phyloP scores from a whole-genome alignment of 2,113 vertebrate species.

The Alouatta palliata region DNA sequence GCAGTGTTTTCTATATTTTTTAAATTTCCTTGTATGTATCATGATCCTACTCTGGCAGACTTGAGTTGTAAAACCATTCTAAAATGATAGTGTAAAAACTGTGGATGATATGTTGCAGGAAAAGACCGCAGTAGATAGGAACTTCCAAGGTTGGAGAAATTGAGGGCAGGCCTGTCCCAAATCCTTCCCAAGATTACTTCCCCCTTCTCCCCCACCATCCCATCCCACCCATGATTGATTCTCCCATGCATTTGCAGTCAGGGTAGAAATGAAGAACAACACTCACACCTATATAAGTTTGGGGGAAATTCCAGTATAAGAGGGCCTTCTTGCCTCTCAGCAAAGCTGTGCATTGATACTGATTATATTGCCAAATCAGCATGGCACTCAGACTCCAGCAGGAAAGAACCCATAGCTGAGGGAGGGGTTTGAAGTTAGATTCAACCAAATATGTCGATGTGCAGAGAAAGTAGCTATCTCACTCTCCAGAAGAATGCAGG shows the following conservation, averaged over 20 bases:
- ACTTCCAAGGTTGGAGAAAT: background rate
- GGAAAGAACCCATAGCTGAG: background rate
- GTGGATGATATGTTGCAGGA: background rate
- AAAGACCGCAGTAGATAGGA: background rate
- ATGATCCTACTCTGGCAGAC: background rate
- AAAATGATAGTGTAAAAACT: background rate
- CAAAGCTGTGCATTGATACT: background rate
- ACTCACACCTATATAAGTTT: background rate
- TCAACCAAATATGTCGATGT: background rate
- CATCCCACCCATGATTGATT: accelerated
- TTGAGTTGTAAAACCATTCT: background rate
- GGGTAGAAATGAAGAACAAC: background rate
- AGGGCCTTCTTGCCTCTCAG: background rate
- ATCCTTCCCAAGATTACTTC: background rate
- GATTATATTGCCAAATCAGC: background rate
- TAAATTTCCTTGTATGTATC: background rate
- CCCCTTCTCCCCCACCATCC: accelerated
- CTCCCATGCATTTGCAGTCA: background rate
- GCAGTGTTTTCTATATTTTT: slow-evolving; percentile 9
- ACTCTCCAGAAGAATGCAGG: background rate
- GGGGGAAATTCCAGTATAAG: background rate
- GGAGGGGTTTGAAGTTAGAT: background rate
- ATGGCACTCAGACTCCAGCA: background rate
- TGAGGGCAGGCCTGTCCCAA: background rate
- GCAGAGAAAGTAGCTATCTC: background rate